Evolutionary conservation across 2,113 vertebrate genomes (phyloP), one percentile per base, ranked within the genome.

Genomic region (Oenanthe melanoleuca): DNA sequence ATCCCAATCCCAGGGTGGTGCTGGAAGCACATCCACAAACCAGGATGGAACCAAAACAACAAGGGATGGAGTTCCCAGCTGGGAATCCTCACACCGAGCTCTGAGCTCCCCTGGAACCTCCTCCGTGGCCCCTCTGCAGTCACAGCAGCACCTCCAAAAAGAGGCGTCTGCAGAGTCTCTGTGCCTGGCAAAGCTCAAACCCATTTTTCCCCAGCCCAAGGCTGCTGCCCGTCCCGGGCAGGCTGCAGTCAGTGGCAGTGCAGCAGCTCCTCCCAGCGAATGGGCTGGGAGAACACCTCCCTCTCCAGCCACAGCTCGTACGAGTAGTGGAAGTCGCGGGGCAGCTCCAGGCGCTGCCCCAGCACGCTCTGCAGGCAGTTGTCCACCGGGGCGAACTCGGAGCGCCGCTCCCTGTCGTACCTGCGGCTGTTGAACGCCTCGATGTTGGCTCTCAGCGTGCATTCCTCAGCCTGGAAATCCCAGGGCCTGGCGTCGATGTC

Each of bases 391-490:
- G 98, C 85, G 24, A 99, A 99, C 67, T 99, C 99, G 0, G 98
- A 97, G 49, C 98, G 98, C 61, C 97, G 98, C 64, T 98, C 95
- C 69, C 96, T 98, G 92, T 99, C 99, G 7, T 99, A 99, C 14
- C 99, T 98, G 16, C 99, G 98, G 90, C 98, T 98, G 96, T 99
- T 99, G 95, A 99, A 99, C 84, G 98, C 98, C 89, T 99, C 99
- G 3, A 99, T 99, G 98, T 97, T 98, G 97, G 99, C 99, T 17
- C 99, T 97, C 79, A 99, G 97, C 17, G 99, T 99, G 70, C 99
- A 99, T 83, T 99, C 99, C 96, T 99, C 99, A 0, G 99, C 99
- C 97, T 99, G 99, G 98, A 99, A 99, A 95, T 99, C 99, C 99
- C 99, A 99, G 0, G 99, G 99, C 31, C 99, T 98, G 1, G 99